Conservation (phyloP, 2,797 vertebrate genomes). For the Lepus townsendii region DNA sequence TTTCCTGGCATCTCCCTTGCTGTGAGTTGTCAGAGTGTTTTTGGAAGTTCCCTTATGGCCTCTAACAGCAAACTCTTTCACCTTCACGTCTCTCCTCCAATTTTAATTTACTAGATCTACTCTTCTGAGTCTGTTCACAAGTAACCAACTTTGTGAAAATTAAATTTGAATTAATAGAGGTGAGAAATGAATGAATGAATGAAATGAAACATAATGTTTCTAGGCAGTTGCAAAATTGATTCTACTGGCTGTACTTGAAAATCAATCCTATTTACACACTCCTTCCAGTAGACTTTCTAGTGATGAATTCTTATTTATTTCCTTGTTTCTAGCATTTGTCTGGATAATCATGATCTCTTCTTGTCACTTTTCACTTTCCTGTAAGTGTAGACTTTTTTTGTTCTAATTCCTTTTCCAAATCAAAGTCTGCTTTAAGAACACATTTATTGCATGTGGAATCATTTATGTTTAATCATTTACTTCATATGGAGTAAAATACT, state of each 20-base stretch:
- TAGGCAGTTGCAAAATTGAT: background rate
- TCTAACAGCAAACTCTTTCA: background rate
- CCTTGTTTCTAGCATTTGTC: background rate
- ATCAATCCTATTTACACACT: background rate
- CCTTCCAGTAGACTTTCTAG: slow-evolving; percentile 23
- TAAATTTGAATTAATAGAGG: slow-evolving; percentile 29
- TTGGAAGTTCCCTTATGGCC: too few species aligned
- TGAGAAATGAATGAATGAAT: background rate
- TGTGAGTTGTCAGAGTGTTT: background rate
- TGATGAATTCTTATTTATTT: slow-evolving; percentile 8
- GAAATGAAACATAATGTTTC: background rate
- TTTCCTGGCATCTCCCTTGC: background rate
- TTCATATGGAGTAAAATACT: background rate
- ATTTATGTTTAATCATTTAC: slow-evolving; percentile 25
- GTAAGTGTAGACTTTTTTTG: background rate
- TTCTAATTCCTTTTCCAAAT: slow-evolving; percentile 44
- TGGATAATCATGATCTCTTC: background rate
- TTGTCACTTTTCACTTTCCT: background rate
- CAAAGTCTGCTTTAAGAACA: background rate
- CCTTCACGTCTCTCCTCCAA: background rate
- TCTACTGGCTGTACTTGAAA: slow-evolving; percentile 47
- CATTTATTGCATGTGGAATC: slow-evolving; percentile 53
- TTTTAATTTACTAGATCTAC: slow-evolving; percentile 32
- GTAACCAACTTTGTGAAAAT: slow-evolving; percentile 1
- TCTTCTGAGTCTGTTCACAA: background rate